phyloP scores from a whole-genome alignment of 2,113 vertebrate genomes.

The Chunga burmeisteri region DNA sequence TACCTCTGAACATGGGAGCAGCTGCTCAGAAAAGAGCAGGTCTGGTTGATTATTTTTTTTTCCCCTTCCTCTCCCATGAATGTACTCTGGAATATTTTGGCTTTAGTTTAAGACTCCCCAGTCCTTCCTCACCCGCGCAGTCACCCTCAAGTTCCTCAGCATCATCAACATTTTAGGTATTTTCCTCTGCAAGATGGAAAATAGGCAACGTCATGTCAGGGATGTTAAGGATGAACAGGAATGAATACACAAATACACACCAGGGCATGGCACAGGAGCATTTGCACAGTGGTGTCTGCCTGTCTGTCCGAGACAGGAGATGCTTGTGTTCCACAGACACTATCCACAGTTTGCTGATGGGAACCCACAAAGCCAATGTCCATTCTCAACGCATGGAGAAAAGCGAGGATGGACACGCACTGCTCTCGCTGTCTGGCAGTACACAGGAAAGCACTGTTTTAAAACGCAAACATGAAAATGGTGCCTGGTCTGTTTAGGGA shows the following conservation, averaged over 20 bases:
- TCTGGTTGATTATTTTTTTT: not conserved
- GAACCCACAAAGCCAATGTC: not conserved
- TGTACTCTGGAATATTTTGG: not conserved
- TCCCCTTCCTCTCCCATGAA: not conserved
- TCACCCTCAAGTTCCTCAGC: not conserved
- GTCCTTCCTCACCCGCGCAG: not conserved
- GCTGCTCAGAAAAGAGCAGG: not conserved
- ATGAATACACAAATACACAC: conserved; percentile 22
- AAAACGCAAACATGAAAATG: not conserved
- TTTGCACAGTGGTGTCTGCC: not conserved
- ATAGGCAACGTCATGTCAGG: not conserved
- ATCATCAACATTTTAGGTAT: not conserved
- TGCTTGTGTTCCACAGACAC: not conserved
- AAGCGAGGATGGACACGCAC: not conserved
- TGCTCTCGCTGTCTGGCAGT: not conserved
- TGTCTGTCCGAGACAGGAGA: not conserved
- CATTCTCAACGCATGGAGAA: not conserved
- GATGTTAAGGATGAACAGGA: not conserved
- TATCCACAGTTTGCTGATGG: not conserved
- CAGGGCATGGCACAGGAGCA: not conserved
- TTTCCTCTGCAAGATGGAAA: not conserved
- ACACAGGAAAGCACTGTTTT: not conserved
- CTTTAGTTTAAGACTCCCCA: not conserved
- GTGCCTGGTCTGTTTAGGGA: not conserved
- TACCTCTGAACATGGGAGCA: conserved; percentile 62